Conservation (phyloP, 1,140 invertebrate species). For the Ceratoteleas bidentatus region DNA sequence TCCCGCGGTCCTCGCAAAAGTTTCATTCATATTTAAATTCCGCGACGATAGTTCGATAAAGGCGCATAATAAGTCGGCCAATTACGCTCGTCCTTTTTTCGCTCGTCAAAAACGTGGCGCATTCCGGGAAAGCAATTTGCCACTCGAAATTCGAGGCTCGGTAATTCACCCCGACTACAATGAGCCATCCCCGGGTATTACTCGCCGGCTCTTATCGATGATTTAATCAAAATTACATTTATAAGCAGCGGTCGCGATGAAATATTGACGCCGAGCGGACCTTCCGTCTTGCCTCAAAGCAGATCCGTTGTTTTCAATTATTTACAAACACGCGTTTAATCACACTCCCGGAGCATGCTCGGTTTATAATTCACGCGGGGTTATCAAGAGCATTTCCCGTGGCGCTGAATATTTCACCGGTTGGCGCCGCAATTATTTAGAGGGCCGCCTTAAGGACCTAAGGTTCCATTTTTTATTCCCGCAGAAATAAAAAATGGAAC, state of each 20-base stretch:
- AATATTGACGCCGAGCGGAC: neutral
- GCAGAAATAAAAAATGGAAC: no score
- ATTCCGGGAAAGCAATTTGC: neutral
- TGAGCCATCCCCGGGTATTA: neutral
- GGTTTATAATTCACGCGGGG: conserved; percentile 36
- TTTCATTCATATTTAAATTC: no score
- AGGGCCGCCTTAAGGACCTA: no score
- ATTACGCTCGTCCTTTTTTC: no score
- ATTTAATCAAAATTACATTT: neutral
- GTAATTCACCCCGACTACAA: neutral
- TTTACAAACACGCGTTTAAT: conserved; percentile 46
- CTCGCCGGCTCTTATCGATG: neutral
- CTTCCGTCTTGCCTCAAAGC: neutral
- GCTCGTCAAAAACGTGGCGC: neutral
- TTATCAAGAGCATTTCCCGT: conserved; percentile 22
- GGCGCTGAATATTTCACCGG: no score
- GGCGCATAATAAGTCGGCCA: no score
- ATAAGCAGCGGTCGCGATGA: neutral
- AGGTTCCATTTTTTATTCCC: no score
- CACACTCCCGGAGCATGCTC: conserved; percentile 26
- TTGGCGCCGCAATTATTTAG: no score
- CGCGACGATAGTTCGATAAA: no score
- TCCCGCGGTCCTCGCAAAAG: no score
- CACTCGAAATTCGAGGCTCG: neutral
- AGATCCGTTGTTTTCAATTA: conserved; percentile 29